Percentiles rank a stretch among this genome's conserved stretches.
These are phyloP conservation scores for Penaeus indicus DNA, from an alignment of 1,140 invertebrate genomes.

Conservation along the genomic window DNA sequence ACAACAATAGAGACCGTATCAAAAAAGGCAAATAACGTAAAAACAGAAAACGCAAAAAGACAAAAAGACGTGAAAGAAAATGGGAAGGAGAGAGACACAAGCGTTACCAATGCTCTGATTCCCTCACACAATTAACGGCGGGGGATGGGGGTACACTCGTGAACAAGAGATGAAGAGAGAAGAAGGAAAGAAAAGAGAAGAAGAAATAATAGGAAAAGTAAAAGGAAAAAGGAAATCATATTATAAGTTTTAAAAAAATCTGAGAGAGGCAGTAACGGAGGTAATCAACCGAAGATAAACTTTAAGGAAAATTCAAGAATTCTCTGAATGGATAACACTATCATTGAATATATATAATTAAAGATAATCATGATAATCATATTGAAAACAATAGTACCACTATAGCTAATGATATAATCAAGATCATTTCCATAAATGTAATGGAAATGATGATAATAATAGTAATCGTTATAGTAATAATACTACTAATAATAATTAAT, in stretches of 20 bases:
- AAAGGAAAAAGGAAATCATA: no score
- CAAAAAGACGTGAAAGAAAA: neutral
- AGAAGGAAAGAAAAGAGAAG: neutral
- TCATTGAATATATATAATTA: no score
- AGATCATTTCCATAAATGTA: neutral
- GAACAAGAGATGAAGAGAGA: neutral
- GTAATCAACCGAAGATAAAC: no score
- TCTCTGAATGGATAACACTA: no score
- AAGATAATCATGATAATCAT: no score
- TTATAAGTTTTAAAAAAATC: neutral
- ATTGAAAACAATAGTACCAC: no score
- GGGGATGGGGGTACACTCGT: neutral
- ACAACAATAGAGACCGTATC: neutral
- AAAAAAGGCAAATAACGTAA: neutral
- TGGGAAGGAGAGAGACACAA: neutral
- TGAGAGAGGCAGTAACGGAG: no score
- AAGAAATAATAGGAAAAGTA: neutral
- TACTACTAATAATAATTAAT: slow-evolving; percentile 8
- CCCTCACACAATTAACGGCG: neutral
- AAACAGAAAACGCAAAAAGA: neutral
- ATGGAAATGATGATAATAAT: neutral
- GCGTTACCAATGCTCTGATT: no score
- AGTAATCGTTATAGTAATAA: neutral
- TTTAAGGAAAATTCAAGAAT: no score
- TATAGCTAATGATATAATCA: no score